A percentile compares a stretch with the other conserved stretches of the same genome.
These are phyloP conservation scores for Trypoxylus dichotomus DNA, from an alignment of 1,140 invertebrate species.

Conservation along the genomic window DNA sequence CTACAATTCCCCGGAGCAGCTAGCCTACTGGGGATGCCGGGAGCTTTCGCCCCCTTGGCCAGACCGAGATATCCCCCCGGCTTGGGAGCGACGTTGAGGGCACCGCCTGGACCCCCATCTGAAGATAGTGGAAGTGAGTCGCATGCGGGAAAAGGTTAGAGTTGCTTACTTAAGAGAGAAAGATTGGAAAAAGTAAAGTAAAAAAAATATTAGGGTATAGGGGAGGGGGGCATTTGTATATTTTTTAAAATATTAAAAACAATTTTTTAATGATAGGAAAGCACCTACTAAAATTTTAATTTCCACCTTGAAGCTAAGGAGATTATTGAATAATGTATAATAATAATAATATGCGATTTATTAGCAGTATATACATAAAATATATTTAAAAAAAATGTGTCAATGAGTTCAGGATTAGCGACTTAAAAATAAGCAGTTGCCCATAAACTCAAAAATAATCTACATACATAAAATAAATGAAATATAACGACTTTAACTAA, in stretches of 20 bases:
- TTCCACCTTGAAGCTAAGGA: no score
- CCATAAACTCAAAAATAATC: no score
- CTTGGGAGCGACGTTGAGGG: slow-evolving; percentile 42
- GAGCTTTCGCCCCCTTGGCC: slow-evolving; percentile 48
- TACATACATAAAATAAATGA: no score
- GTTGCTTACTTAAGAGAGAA: background rate
- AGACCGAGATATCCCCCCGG: slow-evolving; percentile 50
- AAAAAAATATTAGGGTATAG: background rate
- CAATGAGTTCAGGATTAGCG: no score
- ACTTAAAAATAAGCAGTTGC: no score
- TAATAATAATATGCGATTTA: no score
- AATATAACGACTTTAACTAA: no score
- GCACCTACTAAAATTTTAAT: no score
- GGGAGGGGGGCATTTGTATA: background rate
- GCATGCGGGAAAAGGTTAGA: slow-evolving; percentile 49
- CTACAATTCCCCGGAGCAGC: slow-evolving; percentile 51
- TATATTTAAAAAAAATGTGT: no score
- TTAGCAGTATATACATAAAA: no score
- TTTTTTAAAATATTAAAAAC: background rate
- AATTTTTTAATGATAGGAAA: no score
- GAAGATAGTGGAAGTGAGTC: slow-evolving; percentile 54
- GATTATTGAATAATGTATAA: no score
- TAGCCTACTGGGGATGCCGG: slow-evolving; percentile 50
- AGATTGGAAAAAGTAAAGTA: background rate
- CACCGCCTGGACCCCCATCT: slow-evolving; percentile 50